Evolutionary conservation across 2,797 vertebrate species (phyloP).

Genomic region (Schizothorax lantsangensis): DNA sequence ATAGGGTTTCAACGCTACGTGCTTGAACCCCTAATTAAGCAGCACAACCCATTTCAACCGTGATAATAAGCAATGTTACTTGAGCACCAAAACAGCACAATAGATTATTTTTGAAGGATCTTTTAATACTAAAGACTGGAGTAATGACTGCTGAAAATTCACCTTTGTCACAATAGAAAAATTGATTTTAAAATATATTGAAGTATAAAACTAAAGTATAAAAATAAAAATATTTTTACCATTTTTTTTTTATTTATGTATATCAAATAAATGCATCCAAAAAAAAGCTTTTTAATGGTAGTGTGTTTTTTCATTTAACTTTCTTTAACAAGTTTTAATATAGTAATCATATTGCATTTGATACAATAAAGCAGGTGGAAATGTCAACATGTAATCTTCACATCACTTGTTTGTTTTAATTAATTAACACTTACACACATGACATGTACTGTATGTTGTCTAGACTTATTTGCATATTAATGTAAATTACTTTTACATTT

Average conservation of each 20-base stretch:
- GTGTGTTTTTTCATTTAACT: background rate
- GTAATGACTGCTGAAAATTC: background rate
- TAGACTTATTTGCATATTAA: constrained; percentile 9
- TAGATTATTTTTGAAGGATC: background rate
- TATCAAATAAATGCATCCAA: background rate
- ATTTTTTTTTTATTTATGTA: background rate
- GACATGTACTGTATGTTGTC: background rate
- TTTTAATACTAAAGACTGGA: background rate
- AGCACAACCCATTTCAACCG: background rate
- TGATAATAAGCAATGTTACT: background rate
- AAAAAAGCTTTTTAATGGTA: background rate
- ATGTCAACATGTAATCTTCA: constrained; percentile 10
- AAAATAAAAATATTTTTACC: no score
- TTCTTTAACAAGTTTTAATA: background rate
- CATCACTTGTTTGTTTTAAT: background rate
- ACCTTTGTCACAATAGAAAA: background rate
- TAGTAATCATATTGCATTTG: background rate
- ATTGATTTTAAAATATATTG: background rate
- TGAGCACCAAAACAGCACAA: background rate
- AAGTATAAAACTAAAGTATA: background rate
- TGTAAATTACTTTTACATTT: background rate
- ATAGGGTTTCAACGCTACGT: no score
- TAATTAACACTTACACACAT: background rate
- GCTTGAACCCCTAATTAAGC: background rate
- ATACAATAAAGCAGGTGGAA: constrained; percentile 10